Conservation (phyloP, 2,797 vertebrate species). For the Lagodon rhomboides region DNA sequence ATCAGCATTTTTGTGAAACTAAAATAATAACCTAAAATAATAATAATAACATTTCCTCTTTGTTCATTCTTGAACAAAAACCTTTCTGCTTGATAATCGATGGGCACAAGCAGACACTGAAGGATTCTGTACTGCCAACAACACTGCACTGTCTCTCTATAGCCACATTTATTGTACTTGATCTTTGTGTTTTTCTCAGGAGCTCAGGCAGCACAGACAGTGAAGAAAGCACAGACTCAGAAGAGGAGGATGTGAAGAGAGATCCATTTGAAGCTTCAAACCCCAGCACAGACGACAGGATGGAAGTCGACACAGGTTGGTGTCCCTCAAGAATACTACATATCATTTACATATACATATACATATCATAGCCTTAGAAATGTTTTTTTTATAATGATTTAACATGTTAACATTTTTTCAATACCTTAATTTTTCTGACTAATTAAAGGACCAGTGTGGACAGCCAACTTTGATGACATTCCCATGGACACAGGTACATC, state of each 20-base stretch:
- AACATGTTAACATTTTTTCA: background rate
- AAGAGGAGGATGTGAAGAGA: conserved; percentile 95
- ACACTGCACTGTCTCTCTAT: no score
- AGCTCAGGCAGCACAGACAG: conserved; percentile 99
- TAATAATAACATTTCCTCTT: background rate
- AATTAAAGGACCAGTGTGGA: conserved; percentile 91
- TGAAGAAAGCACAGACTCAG: conserved; percentile 98
- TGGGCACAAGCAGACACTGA: background rate
- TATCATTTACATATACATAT: no score
- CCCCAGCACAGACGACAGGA: conserved; percentile 91
- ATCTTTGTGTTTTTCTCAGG: conserved; percentile 61
- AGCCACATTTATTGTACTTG: background rate
- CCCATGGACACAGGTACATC: conserved; percentile 96
- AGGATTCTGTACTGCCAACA: background rate
- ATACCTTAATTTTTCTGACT: background rate
- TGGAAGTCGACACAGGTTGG: conserved; percentile 95
- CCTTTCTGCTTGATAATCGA: background rate
- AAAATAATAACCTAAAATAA: background rate
- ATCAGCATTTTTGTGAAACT: background rate
- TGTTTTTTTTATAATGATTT: background rate
- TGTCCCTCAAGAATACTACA: conserved; percentile 43
- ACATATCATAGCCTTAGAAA: background rate
- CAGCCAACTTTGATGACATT: conserved; percentile 95
- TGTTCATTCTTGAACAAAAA: background rate
- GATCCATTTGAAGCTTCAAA: conserved; percentile 90